Evolutionary conservation across 1,140 invertebrate species (phyloP).

Genomic region (Eubasilissa regina): DNA sequence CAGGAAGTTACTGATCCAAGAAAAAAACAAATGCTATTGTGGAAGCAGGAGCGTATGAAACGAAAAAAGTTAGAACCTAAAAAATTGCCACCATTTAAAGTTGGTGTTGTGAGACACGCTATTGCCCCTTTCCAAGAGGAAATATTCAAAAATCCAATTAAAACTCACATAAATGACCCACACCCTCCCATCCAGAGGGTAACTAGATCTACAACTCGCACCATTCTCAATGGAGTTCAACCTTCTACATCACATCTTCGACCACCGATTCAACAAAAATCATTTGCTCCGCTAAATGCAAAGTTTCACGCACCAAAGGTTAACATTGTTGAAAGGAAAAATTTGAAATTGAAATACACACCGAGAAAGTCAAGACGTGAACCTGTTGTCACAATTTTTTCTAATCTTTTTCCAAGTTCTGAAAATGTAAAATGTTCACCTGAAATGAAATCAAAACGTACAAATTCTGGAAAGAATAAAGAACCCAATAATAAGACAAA

Average conservation of each 20-base stretch:
- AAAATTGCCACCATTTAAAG: slow-evolving; percentile 66
- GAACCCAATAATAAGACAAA: background rate
- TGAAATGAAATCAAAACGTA: background rate
- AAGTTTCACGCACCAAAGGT: slow-evolving; percentile 62
- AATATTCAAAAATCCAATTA: slow-evolving; percentile 38
- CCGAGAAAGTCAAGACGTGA: slow-evolving; percentile 17
- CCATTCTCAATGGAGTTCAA: slow-evolving; percentile 31
- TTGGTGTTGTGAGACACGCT: slow-evolving; percentile 65
- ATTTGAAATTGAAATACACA: slow-evolving; percentile 33
- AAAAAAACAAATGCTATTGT: slow-evolving; percentile 61
- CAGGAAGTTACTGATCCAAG: slow-evolving; percentile 33
- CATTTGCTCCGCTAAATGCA: slow-evolving; percentile 61
- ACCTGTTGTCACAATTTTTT: background rate
- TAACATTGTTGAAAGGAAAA: slow-evolving; percentile 20
- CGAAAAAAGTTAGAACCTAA: slow-evolving; percentile 60
- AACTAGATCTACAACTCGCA: slow-evolving; percentile 61
- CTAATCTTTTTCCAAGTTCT: slow-evolving; percentile 20
- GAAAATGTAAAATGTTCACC: slow-evolving; percentile 6
- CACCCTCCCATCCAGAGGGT: slow-evolving; percentile 63
- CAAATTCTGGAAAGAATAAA: slow-evolving; percentile 9
- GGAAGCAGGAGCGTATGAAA: slow-evolving; percentile 64
- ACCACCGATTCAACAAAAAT: slow-evolving; percentile 39
- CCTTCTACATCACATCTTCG: slow-evolving; percentile 6
- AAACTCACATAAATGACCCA: slow-evolving; percentile 46
- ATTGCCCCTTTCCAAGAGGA: slow-evolving; percentile 46